Evolutionary conservation across 2,113 vertebrate species (phyloP).

Genomic region (Vimba vimba): DNA sequence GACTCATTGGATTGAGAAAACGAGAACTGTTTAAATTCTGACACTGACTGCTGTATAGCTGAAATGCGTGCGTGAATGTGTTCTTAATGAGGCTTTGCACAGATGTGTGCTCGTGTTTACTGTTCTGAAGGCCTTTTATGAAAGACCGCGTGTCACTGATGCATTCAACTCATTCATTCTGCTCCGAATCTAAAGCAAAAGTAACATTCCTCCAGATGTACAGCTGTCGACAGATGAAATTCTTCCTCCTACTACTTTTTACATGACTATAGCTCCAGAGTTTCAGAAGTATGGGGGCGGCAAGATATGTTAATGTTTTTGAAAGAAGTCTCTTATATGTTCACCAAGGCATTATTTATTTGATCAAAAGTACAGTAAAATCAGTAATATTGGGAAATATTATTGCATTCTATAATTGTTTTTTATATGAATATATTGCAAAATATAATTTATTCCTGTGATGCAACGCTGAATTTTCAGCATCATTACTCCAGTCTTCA

Average conservation of each 20-base stretch:
- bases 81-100: background rate
- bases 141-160: background rate
- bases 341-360: background rate
- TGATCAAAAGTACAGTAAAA: background rate
- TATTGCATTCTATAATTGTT: background rate
- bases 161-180: background rate
- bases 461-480: background rate
- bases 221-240: background rate
- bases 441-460: background rate
- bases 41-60: background rate
- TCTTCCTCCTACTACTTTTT: background rate
- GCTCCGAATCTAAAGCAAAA: background rate
- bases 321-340: background rate
- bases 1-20: background rate
- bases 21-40: background rate
- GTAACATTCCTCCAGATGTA: background rate
- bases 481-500: background rate
- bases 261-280: background rate
- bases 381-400: background rate
- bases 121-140: background rate
- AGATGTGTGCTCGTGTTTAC: background rate
- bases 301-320: background rate
- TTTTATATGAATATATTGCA: background rate
- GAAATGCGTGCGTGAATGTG: background rate
- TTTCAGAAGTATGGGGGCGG: background rate